Evolutionary conservation across 2,888 invertebrate species (phyloP).

Genomic region (Catocala fraxini): DNA sequence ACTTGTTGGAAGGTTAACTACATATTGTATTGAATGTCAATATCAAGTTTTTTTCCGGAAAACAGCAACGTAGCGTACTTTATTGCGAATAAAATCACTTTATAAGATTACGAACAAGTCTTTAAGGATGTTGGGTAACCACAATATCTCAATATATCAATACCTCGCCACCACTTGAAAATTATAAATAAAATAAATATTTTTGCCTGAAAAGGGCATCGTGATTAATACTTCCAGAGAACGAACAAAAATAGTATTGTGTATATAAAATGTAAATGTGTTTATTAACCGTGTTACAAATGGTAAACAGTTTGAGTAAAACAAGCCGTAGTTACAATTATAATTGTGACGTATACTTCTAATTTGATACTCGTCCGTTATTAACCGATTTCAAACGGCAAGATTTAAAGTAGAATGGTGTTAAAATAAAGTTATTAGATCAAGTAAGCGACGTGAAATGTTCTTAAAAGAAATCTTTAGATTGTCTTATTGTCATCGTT

Average conservation of each 20-base stretch:
- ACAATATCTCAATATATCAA: too few relatives aligned
- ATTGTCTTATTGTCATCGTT: conserved; percentile 40
- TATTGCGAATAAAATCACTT: neutral
- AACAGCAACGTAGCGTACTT: neutral
- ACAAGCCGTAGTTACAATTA: conserved; percentile 22
- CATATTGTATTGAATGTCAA: conserved; percentile 2
- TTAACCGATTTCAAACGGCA: neutral
- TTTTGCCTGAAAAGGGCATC: too few relatives aligned
- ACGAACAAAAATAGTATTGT: neutral
- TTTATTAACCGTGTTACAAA: conserved; percentile 31
- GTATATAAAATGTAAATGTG: conserved; percentile 22
- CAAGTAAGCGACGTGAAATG: conserved; percentile 27
- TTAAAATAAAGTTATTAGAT: conserved; percentile 16
- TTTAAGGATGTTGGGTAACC: too few relatives aligned
- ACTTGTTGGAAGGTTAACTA: neutral
- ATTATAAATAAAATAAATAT: too few relatives aligned
- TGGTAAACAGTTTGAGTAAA: conserved; percentile 29
- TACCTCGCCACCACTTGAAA: too few relatives aligned
- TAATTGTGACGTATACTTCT: neutral
- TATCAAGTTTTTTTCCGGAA: neutral
- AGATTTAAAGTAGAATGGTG: neutral
- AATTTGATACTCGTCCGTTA: too few relatives aligned
- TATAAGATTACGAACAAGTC: too few relatives aligned
- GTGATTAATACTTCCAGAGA: neutral
- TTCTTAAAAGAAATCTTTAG: conserved; percentile 31